Percentiles rank a stretch among this genome's conserved stretches.
Evolutionary conservation across 2,113 vertebrate species (phyloP).

Genomic region (Trochalopteron elliotii): DNA sequence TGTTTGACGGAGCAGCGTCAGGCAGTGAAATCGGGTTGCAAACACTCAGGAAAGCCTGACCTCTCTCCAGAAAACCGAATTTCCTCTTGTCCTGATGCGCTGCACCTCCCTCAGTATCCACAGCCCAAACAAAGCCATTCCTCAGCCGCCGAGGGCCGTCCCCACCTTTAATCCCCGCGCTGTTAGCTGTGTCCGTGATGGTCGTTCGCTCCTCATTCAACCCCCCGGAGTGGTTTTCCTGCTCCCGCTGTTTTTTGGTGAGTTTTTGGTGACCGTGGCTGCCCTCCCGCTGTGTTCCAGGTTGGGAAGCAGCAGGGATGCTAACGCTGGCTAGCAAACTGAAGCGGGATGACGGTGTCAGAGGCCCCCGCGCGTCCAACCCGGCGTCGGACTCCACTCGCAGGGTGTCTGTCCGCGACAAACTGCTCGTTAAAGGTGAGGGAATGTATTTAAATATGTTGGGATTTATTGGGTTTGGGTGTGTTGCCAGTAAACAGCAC

Average conservation of each 20-base stretch:
- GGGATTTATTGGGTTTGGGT: background rate
- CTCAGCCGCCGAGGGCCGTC: background rate
- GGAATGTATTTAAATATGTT: accelerated
- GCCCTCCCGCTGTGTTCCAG: conserved; percentile 39
- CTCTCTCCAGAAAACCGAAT: background rate
- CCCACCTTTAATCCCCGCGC: accelerated
- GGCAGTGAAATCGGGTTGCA: background rate
- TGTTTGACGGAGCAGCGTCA: background rate
- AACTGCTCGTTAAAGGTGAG: conserved; percentile 95
- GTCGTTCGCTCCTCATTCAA: accelerated
- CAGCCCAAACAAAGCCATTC: background rate
- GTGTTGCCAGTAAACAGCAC: background rate
- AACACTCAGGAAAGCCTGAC: background rate
- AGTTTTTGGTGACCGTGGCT: background rate
- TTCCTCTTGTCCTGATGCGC: background rate
- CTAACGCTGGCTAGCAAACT: conserved; percentile 94
- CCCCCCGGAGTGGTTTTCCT: accelerated
- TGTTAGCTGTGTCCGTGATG: accelerated
- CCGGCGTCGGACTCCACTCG: conserved; percentile 84
- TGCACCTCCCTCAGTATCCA: background rate
- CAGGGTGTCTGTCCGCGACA: conserved; percentile 92
- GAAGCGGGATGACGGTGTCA: conserved; percentile 92
- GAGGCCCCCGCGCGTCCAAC: conserved; percentile 79
- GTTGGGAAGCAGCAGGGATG: conserved; percentile 79
- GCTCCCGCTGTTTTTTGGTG: too few relatives aligned